Conservation (phyloP, 2,888 invertebrate genomes). For the Pseudococcus jackbeardsleyi region DNA sequence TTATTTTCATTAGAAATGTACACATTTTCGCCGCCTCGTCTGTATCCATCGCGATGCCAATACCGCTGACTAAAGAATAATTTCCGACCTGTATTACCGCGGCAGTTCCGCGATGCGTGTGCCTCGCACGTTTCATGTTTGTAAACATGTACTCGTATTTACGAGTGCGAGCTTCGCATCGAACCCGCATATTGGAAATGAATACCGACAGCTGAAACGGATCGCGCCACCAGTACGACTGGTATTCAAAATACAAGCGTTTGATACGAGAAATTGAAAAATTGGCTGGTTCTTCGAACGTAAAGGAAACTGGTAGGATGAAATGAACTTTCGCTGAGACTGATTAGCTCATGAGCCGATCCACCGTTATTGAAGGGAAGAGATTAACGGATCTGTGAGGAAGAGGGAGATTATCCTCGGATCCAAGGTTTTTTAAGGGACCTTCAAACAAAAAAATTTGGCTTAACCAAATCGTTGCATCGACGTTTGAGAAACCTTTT, state of each 20-base stretch:
- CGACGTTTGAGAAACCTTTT: too few relatives aligned
- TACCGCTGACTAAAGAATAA: not conserved
- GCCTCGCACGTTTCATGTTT: not conserved
- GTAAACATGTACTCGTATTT: not conserved
- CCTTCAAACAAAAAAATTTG: too few relatives aligned
- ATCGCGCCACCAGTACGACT: not conserved
- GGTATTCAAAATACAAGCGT: not conserved
- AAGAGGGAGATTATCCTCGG: too few relatives aligned
- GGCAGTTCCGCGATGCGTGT: not conserved
- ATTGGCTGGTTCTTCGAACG: not conserved
- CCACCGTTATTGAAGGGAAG: too few relatives aligned
- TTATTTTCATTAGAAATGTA: not conserved
- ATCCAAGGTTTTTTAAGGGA: too few relatives aligned
- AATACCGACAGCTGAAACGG: conserved; percentile 25
- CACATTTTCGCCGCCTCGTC: not conserved
- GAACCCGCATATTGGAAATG: not conserved
- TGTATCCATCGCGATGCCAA: not conserved
- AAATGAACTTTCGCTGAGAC: not conserved
- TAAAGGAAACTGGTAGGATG: not conserved
- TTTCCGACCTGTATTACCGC: not conserved
- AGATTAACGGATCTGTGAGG: too few relatives aligned
- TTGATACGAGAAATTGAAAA: not conserved
- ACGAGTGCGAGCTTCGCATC: not conserved
- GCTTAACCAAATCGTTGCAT: too few relatives aligned
- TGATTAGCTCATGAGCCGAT: too few relatives aligned